A percentile compares a stretch with the other conserved stretches of the same genome.
phyloP scores from a whole-genome alignment of 2,888 invertebrate genomes.

The Clostera curtula region DNA sequence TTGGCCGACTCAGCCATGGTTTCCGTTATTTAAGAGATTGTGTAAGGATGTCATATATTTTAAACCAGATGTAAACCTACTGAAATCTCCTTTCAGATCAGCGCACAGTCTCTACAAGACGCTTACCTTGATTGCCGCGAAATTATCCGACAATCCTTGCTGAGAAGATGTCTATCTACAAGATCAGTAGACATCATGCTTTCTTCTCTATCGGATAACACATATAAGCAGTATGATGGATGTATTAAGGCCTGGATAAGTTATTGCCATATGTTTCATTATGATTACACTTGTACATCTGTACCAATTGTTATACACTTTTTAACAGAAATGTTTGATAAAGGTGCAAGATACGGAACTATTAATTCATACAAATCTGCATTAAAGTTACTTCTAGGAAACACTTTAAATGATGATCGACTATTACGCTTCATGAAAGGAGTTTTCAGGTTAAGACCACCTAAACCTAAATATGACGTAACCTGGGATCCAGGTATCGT shows the following conservation, averaged over 20 bases:
- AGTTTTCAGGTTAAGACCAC: slow-evolving; percentile 1
- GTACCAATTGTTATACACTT: slow-evolving; percentile 7
- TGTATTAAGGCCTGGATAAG: slow-evolving; percentile 6
- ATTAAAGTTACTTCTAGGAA: slow-evolving; percentile 2
- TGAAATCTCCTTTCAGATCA: slow-evolving; percentile 10
- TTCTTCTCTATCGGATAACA: slow-evolving; percentile 5
- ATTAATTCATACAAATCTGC: slow-evolving; percentile 4
- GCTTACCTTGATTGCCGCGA: slow-evolving; percentile 9
- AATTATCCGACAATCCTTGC: slow-evolving; percentile 7
- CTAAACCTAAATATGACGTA: slow-evolving; percentile 4
- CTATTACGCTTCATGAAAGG: slow-evolving; percentile 9
- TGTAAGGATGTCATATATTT: too few relatives aligned
- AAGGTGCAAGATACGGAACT: slow-evolving; percentile 3
- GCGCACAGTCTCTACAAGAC: slow-evolving; percentile 6
- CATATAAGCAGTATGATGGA: slow-evolving; percentile 8
- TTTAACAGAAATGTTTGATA: slow-evolving; percentile 4
- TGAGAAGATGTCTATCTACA: neutral
- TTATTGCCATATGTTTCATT: slow-evolving; percentile 3
- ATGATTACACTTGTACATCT: slow-evolving; percentile 3
- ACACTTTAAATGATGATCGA: slow-evolving; percentile 3
- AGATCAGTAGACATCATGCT: slow-evolving; percentile 8
- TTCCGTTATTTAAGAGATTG: slow-evolving; percentile 6
- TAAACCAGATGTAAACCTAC: slow-evolving; percentile 4
- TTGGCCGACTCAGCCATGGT: slow-evolving; percentile 12
- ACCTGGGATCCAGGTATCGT: slow-evolving; percentile 9